phyloP scores from a whole-genome alignment of 2,888 invertebrate species.

The Dicyrtomina minuta region DNA sequence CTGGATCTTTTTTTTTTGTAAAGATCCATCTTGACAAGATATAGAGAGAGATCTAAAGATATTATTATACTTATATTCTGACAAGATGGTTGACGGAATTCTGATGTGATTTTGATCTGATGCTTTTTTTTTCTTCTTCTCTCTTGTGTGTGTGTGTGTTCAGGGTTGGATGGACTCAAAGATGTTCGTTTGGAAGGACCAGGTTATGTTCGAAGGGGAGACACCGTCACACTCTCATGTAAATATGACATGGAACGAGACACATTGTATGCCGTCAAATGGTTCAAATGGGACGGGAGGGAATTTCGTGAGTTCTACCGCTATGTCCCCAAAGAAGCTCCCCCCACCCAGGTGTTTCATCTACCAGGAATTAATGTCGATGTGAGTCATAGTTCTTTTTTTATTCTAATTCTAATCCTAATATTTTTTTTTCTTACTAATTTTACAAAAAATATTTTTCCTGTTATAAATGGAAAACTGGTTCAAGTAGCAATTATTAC shows the following conservation, averaged over 20 bases:
- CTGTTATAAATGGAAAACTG: too few relatives aligned
- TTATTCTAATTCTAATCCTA: neutral
- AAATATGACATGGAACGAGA: conserved; percentile 49
- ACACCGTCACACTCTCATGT: conserved; percentile 44
- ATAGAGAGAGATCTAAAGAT: too few relatives aligned
- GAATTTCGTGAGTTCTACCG: conserved; percentile 44
- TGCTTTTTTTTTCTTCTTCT: neutral
- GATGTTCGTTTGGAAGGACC: conserved; percentile 46
- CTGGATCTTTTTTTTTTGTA: too few relatives aligned
- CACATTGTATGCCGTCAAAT: conserved; percentile 49
- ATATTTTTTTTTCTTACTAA: too few relatives aligned
- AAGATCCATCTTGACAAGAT: too few relatives aligned
- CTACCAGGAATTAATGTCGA: conserved; percentile 46
- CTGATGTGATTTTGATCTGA: neutral
- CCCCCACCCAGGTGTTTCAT: conserved; percentile 43
- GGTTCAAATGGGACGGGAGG: conserved; percentile 38
- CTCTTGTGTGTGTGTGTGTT: neutral
- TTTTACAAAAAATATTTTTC: neutral
- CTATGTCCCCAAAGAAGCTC: conserved; percentile 37
- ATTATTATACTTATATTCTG: too few relatives aligned
- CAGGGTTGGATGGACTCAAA: conserved; percentile 38
- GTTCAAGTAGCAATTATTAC: too few relatives aligned
- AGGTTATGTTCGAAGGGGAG: conserved; percentile 42
- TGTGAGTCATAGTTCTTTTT: conserved; percentile 38
- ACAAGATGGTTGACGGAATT: too few relatives aligned